Percentiles rank a stretch among this genome's conserved stretches.
Evolutionary conservation across 2,113 vertebrate genomes (phyloP).

Genomic region (Pachycephala philippinensis): DNA sequence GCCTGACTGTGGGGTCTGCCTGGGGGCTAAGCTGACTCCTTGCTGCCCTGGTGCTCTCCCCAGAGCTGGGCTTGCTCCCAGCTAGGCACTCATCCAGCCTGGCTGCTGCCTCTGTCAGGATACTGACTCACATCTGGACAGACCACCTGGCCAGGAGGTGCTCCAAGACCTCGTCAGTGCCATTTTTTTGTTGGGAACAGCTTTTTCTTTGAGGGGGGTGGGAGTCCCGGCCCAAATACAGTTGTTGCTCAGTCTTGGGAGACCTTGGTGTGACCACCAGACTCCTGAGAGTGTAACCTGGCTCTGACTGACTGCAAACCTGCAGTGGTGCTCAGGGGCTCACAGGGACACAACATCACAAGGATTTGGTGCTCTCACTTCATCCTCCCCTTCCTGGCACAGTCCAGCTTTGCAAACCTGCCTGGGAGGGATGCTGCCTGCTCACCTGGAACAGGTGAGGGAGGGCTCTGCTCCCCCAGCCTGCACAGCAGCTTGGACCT

Average conservation of each 20-base stretch:
- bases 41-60: background rate
- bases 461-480: background rate
- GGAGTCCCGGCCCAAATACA: background rate
- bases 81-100: background rate
- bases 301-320: background rate
- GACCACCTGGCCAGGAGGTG: background rate
- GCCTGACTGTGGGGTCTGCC: background rate
- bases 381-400: background rate
- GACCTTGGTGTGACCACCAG: background rate
- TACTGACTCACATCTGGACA: background rate
- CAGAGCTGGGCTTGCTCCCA: background rate
- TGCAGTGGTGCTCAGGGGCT: background rate
- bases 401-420: background rate
- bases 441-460: background rate
- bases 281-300: background rate
- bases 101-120: background rate
- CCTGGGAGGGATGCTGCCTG: background rate
- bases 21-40: background rate
- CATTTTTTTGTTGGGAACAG: rapidly evolving
- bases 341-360: background rate
- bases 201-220: background rate
- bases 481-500: background rate
- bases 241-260: background rate
- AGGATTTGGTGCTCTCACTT: background rate
- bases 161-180: rapidly evolving